A percentile compares a stretch with the other conserved stretches of the same genome.
Evolutionary conservation across 2,888 invertebrate genomes (phyloP).

Genomic region (Smittia aterrima): DNA sequence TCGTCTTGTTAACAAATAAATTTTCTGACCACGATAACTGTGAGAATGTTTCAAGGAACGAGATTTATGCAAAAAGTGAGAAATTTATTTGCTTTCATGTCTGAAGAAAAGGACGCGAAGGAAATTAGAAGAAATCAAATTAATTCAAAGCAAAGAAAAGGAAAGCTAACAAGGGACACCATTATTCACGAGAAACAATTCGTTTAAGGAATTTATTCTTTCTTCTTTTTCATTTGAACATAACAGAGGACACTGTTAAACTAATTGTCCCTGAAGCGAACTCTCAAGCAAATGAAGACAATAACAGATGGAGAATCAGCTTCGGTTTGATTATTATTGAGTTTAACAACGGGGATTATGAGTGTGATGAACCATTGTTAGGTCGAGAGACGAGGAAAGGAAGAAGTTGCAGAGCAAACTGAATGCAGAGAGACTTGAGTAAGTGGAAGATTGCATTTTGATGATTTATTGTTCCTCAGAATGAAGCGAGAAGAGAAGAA

Average conservation of each 20-base stretch:
- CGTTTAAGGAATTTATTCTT: not conserved
- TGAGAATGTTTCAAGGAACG: not conserved
- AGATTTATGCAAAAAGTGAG: not conserved
- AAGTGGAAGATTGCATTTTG: not conserved
- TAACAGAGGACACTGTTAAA: not conserved
- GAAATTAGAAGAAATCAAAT: too few species aligned
- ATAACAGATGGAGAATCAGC: not conserved
- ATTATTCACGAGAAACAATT: too few species aligned
- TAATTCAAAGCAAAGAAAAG: too few species aligned
- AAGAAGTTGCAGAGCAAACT: not conserved
- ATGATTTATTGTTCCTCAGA: slow-evolving; percentile 1
- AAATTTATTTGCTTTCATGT: too few species aligned
- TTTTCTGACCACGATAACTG: slow-evolving; percentile 49
- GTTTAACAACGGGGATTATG: too few species aligned
- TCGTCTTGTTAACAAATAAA: slow-evolving; percentile 48
- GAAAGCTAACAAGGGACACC: too few species aligned
- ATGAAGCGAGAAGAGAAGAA: not conserved
- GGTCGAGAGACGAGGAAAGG: not conserved
- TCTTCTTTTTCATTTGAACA: too few species aligned
- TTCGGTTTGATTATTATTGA: too few species aligned
- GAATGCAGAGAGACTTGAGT: not conserved
- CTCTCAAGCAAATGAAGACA: too few species aligned
- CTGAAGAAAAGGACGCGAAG: too few species aligned
- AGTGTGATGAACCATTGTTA: too few species aligned
- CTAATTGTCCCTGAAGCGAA: too few species aligned